Percentiles rank a stretch among this genome's conserved stretches.
These are phyloP conservation scores for Chondrilla cf. caribensis DNA, from an alignment of 37 sponge, comb jelly and placozoan genomes.

Conservation along the genomic window DNA sequence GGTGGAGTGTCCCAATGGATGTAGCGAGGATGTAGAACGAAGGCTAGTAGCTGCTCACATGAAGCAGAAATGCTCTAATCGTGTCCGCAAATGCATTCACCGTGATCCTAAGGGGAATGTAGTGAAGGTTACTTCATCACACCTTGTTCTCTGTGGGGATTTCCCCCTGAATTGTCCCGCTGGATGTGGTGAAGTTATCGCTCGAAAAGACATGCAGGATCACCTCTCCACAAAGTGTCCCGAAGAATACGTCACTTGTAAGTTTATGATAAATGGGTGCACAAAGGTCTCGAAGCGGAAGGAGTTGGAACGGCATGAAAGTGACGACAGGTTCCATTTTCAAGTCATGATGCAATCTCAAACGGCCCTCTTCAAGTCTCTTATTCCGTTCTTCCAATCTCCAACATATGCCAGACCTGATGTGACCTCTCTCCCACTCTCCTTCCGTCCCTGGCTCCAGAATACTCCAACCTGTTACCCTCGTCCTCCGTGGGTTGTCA, in stretches of 20 bases:
- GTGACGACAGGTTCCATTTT: neutral
- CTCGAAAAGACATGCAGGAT: constrained; percentile 11
- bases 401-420: neutral
- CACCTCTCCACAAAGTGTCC: constrained; percentile 31
- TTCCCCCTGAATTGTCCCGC: constrained; percentile 34
- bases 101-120: constrained; percentile 17
- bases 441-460: neutral
- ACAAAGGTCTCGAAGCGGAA: neutral
- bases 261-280: constrained; percentile 53
- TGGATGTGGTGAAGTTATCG: constrained; percentile 13
- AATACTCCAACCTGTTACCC: constrained; percentile 5
- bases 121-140: constrained; percentile 34
- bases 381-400: neutral
- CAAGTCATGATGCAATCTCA: neutral
- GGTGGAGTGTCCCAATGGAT: constrained; percentile 27
- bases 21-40: constrained; percentile 1
- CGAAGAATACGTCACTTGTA: constrained; percentile 22
- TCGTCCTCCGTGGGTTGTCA: constrained; percentile 5
- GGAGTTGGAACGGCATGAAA: neutral
- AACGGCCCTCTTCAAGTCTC: neutral
- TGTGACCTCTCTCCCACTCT: neutral
- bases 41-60: constrained; percentile 6
- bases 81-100: constrained; percentile 31
- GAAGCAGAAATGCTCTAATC: constrained; percentile 14
- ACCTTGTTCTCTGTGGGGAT: constrained; percentile 12